These are phyloP conservation scores for Netelia fuscicornis DNA, from an alignment of 2,888 invertebrate genomes.

Conservation along the genomic window DNA sequence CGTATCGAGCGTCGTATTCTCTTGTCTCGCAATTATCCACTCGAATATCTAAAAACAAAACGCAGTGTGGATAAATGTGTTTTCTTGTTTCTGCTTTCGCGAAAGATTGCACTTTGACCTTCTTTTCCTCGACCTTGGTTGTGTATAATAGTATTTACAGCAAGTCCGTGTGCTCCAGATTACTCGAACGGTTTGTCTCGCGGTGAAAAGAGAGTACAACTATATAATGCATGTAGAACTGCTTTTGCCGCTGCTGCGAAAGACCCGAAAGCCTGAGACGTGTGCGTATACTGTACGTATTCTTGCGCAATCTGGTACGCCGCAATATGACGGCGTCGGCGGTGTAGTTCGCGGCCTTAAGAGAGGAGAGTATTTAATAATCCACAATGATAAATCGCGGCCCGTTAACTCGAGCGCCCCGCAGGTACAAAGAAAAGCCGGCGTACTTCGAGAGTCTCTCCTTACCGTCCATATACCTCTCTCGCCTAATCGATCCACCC, in stretches of 20 bases:
- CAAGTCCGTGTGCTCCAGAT: constrained; percentile 62
- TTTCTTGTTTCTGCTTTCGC: background rate
- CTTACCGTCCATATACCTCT: constrained; percentile 42
- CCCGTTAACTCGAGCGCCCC: constrained; percentile 72
- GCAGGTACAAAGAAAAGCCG: constrained; percentile 74
- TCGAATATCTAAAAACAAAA: background rate
- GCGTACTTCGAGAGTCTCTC: constrained; percentile 55
- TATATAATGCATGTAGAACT: constrained; percentile 34
- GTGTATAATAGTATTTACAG: constrained; percentile 9
- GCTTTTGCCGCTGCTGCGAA: constrained; percentile 1
- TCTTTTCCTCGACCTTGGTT: constrained; percentile 58
- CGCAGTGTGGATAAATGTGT: background rate
- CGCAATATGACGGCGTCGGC: constrained; percentile 42
- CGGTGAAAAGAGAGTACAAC: constrained; percentile 33
- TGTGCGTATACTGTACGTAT: background rate
- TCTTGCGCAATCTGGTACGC: constrained; percentile 41
- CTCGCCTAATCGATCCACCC: constrained; percentile 60
- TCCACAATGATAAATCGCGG: constrained; percentile 75
- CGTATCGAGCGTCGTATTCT: constrained; percentile 10
- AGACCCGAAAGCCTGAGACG: background rate
- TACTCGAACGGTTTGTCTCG: constrained; percentile 48
- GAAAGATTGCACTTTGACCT: constrained; percentile 43
- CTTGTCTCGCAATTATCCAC: background rate
- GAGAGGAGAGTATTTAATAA: constrained; percentile 75
- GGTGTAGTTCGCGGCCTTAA: constrained; percentile 59